A percentile compares a stretch with the other conserved stretches of the same genome.
Conservation (phyloP, 2,113 vertebrate genomes). For the Anarhynchus alexandrinus region DNA sequence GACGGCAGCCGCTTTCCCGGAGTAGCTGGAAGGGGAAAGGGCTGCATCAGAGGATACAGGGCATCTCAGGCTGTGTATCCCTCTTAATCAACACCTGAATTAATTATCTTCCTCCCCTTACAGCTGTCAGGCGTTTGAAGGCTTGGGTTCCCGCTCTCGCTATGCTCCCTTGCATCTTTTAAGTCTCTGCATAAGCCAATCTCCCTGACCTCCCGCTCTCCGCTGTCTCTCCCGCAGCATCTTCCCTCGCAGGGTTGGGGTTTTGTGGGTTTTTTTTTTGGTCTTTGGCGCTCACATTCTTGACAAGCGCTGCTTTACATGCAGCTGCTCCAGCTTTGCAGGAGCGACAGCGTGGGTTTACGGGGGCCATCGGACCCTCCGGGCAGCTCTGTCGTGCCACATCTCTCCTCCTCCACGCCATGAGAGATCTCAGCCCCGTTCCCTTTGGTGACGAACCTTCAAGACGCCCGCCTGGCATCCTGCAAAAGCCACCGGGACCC, state of each 20-base stretch:
- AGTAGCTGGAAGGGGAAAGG: neutral
- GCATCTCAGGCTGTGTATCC: neutral
- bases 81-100: neutral
- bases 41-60: fast-evolving
- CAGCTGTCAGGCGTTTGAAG: neutral
- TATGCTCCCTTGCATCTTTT: neutral
- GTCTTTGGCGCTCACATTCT: neutral
- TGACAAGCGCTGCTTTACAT: neutral
- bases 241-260: neutral
- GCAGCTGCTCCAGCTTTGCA: neutral
- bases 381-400: fast-evolving
- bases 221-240: neutral
- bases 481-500: neutral
- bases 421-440: neutral
- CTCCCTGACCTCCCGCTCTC: neutral
- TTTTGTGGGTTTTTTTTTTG: too few relatives aligned
- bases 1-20: neutral
- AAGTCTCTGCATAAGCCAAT: neutral
- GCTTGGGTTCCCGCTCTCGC: neutral
- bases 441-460: neutral
- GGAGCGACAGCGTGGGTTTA: fast-evolving
- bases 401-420: fast-evolving
- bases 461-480: neutral
- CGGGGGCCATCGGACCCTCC: fast-evolving
- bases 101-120: neutral